Evolutionary conservation across 2,888 invertebrate genomes (phyloP).

Genomic region (Drosophila paracracens): DNA sequence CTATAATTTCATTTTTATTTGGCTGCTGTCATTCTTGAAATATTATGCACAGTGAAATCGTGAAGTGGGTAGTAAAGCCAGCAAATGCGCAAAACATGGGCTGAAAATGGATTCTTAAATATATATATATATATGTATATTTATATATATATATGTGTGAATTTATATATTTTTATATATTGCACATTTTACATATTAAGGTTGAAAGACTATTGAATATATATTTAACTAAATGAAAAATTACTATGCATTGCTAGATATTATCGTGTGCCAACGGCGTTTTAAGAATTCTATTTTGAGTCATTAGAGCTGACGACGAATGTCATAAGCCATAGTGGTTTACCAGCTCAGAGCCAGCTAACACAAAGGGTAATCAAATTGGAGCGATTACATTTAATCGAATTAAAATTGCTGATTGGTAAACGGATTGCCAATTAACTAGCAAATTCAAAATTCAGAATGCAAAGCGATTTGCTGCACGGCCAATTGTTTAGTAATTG

Average conservation of each 20-base stretch:
- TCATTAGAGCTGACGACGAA: background rate
- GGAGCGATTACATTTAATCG: conserved; percentile 21
- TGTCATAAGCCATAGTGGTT: background rate
- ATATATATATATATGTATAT: background rate
- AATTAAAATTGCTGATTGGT: conserved; percentile 14
- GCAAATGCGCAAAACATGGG: background rate
- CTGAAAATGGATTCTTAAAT: background rate
- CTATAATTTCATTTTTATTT: conserved; percentile 3
- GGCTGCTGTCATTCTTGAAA: conserved; percentile 2
- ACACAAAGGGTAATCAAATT: conserved; percentile 22
- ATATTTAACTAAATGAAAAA: background rate
- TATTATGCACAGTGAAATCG: conserved; percentile 1
- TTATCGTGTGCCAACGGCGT: background rate
- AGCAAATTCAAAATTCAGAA: background rate
- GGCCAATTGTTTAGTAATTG: conserved; percentile 67
- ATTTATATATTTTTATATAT: background rate
- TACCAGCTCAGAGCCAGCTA: background rate
- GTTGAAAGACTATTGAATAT: too few species aligned
- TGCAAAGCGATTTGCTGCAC: conserved; percentile 38
- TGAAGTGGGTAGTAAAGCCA: background rate
- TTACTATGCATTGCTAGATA: background rate
- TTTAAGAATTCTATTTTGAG: background rate
- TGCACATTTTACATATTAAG: background rate
- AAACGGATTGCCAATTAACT: conserved; percentile 25
- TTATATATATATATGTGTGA: background rate